Evolutionary conservation across 2,888 invertebrate genomes (phyloP).

Genomic region (Drosophila basisetae): DNA sequence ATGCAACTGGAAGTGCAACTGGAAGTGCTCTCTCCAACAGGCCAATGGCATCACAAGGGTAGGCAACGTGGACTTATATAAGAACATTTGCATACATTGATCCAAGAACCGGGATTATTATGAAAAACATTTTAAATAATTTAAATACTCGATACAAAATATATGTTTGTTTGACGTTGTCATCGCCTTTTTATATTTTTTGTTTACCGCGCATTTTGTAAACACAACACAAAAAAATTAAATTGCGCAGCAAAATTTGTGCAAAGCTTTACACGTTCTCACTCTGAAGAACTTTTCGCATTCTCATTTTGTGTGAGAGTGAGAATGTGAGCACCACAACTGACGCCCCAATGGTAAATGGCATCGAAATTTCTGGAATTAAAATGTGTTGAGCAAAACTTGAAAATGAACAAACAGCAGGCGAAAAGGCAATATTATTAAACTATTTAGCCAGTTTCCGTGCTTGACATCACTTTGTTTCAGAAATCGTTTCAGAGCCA

Average conservation of each 20-base stretch:
- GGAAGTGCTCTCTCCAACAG: conserved; percentile 1
- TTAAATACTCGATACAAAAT: conserved; percentile 56
- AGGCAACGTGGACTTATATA: conserved; percentile 24
- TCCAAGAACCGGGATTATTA: conserved; percentile 46
- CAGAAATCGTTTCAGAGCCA: conserved; percentile 4
- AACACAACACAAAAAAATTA: conserved; percentile 72
- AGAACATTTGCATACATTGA: conserved; percentile 1
- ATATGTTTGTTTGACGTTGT: conserved; percentile 61
- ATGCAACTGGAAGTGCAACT: conserved; percentile 32
- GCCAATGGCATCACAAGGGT: conserved; percentile 23
- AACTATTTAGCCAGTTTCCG: background rate
- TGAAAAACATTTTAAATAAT: conserved; percentile 51
- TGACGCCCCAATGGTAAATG: conserved; percentile 45
- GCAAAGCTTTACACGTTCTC: conserved; percentile 38
- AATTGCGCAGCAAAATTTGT: conserved; percentile 73
- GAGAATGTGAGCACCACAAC: conserved; percentile 2
- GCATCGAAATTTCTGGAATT: conserved; percentile 34
- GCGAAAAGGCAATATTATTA: background rate
- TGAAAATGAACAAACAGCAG: background rate
- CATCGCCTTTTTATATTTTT: conserved; percentile 50
- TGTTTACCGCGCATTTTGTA: conserved; percentile 78
- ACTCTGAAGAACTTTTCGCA: conserved; percentile 35
- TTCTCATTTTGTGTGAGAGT: conserved; percentile 6
- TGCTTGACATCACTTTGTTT: background rate
- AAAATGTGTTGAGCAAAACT: background rate